A percentile compares a stretch with the other conserved stretches of the same genome.
These are phyloP conservation scores for Alsophila aescularia DNA, from an alignment of 2,888 invertebrate species.

Conservation along the genomic window DNA sequence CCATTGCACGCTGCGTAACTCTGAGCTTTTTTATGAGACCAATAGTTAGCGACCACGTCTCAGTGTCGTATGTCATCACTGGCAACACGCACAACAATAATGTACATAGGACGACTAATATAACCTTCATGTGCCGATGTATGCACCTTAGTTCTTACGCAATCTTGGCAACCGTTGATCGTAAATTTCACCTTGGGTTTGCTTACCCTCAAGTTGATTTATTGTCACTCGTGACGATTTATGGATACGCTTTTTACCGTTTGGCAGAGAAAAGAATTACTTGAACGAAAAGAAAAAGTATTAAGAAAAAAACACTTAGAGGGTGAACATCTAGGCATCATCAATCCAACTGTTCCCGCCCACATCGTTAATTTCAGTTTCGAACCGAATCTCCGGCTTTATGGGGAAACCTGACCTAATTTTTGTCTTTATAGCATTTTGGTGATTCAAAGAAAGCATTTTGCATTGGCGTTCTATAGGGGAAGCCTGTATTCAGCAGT, in stretches of 20 bases:
- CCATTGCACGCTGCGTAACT: no score
- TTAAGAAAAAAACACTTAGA: conserved; percentile 6
- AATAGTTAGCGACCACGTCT: no score
- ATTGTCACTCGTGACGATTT: conserved; percentile 8
- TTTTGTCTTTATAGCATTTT: no score
- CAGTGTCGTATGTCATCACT: no score
- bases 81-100: no score
- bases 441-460: no score
- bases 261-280: neutral
- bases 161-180: conserved; percentile 4
- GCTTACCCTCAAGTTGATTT: conserved; percentile 5
- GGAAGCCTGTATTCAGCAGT: no score
- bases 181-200: conserved; percentile 17
- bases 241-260: conserved; percentile 1
- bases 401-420: no score
- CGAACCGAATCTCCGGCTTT: no score
- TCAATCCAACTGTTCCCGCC: neutral
- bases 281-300: neutral
- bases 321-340: neutral
- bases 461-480: no score
- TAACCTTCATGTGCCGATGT: conserved; percentile 8
- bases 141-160: conserved; percentile 5
- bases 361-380: no score
- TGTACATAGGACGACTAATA: neutral
- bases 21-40: no score